phyloP scores from a whole-genome alignment of 2,888 invertebrate genomes.

The Rhagonycha lutea region DNA sequence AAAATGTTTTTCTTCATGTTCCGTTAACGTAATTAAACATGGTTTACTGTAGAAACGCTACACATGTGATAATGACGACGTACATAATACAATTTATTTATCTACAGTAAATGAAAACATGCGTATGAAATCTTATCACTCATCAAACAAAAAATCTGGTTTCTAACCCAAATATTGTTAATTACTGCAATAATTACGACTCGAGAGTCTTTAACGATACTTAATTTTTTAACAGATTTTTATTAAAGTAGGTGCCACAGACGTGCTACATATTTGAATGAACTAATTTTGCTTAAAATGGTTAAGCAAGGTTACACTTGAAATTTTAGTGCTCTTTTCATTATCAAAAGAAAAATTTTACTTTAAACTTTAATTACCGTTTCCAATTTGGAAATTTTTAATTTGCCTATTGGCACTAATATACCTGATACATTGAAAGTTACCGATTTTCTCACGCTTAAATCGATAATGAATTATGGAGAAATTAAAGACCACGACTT shows the following conservation, averaged over 20 bases:
- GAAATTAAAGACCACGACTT: not conserved
- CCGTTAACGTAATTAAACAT: not conserved
- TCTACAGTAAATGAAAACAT: not conserved
- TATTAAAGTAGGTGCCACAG: not conserved
- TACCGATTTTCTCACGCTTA: not conserved
- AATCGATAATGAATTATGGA: not conserved
- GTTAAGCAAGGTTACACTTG: not conserved
- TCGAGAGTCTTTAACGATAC: not conserved
- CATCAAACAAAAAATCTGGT: not conserved
- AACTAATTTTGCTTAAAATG: not conserved
- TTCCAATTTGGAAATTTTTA: not conserved
- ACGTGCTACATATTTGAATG: not conserved
- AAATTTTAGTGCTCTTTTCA: not conserved
- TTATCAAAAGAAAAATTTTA: not conserved
- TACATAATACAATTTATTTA: not conserved
- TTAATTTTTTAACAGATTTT: not conserved
- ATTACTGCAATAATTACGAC: not conserved
- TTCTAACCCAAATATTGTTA: not conserved
- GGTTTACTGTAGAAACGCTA: not conserved
- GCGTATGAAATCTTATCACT: not conserved
- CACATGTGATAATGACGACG: not conserved
- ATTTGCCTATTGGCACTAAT: not conserved
- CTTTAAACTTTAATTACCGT: not conserved
- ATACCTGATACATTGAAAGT: not conserved
- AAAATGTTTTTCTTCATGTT: not conserved